These are phyloP conservation scores for Condylostylus longicornis DNA, from an alignment of 1,140 invertebrate genomes.

Conservation along the genomic window DNA sequence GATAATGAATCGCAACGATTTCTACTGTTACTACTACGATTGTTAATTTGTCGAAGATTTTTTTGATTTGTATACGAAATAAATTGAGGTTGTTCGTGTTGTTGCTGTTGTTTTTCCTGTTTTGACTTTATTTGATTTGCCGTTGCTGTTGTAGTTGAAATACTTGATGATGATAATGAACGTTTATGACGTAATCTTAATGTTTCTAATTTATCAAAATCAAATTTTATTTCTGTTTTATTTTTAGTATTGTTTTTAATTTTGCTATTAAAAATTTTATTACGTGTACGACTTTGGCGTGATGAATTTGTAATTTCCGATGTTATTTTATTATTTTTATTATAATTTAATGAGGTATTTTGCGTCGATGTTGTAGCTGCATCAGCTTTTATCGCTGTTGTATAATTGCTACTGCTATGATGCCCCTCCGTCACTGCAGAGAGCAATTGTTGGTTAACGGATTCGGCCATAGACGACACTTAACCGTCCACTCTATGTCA, in stretches of 20 bases:
- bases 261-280: too few species aligned
- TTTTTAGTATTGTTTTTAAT: conserved; percentile 8
- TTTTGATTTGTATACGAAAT: neutral
- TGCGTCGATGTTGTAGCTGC: conserved; percentile 10
- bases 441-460: conserved; percentile 33
- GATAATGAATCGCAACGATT: too few species aligned
- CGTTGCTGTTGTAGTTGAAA: conserved; percentile 6
- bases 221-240: conserved; percentile 6
- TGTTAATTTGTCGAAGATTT: too few species aligned
- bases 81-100: neutral
- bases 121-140: conserved; percentile 4
- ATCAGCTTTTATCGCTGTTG: neutral
- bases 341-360: conserved; percentile 2
- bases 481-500: conserved; percentile 20
- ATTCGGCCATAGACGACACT: conserved; percentile 35
- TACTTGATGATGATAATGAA: conserved; percentile 1
- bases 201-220: conserved; percentile 1
- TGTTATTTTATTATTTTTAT: conserved; percentile 6
- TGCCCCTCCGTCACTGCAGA: conserved; percentile 35
- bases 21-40: too few species aligned
- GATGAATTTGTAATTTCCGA: conserved; percentile 7
- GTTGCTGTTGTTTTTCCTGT: conserved; percentile 7
- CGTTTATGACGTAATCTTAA: conserved; percentile 4
- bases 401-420: conserved; percentile 21
- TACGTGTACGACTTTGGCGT: conserved; percentile 9